Evolutionary conservation across 2,797 vertebrate species (phyloP), one percentile per base, ranked within the genome.

Genomic region (Hipposideros larvatus): DNA sequence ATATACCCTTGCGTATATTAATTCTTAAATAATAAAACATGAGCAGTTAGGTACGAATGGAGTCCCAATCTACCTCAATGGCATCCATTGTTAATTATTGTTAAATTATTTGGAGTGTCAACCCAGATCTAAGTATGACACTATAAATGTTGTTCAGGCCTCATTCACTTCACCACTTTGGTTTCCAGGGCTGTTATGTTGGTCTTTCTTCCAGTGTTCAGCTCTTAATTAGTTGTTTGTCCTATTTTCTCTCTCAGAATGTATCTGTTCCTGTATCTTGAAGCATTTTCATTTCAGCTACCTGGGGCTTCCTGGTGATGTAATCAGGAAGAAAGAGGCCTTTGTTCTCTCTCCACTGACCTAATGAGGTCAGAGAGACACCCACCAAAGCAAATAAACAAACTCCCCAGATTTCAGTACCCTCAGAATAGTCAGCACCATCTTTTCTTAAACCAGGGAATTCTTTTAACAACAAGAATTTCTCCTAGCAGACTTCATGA

Each of bases 11-110:
- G 9, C 28, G 85, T 51, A 19, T 88, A 80, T 71, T 91, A 48
- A 37, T 70, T 87, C 41, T 91, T 87, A 84, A 87, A 84, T 90
- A 94, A 85, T 66, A 95, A 94, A 94, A 90, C 55, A 85, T 4
- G 26, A 97, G 84, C 24, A 78, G 68, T 66, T 61, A 66, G 16
- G 31, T 94, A 55, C 71, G 94, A 89, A 80, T 71, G 22, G 59
- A 91, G 43, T 88, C 5, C 31, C 11, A 37, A 2, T 55, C 28
- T 53, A 83, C 53, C 55, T 90, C 46, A 57, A 51, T 92, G 91
- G 87, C n/a, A 48, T n/a, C 70, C 15, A 31, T 34, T 84, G 57
- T 70, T 83, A 73, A 87, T 82, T 80, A 46, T 85, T 88, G 68
- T 90, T 68, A 82, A 82, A 73, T 66, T 79, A 79, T 84, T 71